Evolutionary conservation across 2,113 vertebrate genomes (phyloP), one percentile per base, ranked within the genome.

Genomic region (Sula dactylatra): DNA sequence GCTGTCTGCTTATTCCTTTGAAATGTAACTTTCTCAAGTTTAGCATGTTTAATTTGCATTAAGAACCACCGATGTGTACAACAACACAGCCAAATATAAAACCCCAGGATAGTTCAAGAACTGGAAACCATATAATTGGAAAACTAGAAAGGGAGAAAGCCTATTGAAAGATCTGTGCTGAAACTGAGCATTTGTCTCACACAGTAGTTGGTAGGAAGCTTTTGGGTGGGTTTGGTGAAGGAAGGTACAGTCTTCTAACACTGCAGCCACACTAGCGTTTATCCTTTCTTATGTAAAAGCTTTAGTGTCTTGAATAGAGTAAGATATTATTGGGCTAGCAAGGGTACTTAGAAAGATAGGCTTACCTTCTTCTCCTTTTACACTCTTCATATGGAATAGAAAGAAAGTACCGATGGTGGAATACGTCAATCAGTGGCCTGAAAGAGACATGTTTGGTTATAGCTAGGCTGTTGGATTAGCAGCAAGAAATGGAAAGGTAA

Each of bases 361-460:
- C 98, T 96, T 97, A 99, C 99, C 99, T 98, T 82, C 99, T 99
- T 95, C 99, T 99, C 97, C 97, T 98, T 98, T 99, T 99, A 98
- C 99, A 99, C 92, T 99, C 99, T 97, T 99, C 99, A 6, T 99
- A 99, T 2, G 99, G 99, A 97, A 99, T 98, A 55, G 98, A 99
- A 98, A 99, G 98, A 90, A 99, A 99, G 97, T 98, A 99, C 20
- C 99, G 97, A 72, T 98, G 98, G 98, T 99, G 98, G 90, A 99
- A 98, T 82, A 99, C 96, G 11, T 99, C 98, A 87, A 99, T 98
- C 98, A 99, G 97, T 69, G 99, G 99, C 96, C 99, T 99, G 96
- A 92, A 66, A 58, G 44, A 72, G 19, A 92, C 10, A 25, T 1
- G 4, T 10, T 36, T 92, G 29, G 49, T 91, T 94, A 93, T 24